Evolutionary conservation across 2,888 invertebrate species (phyloP).

Genomic region (Tipula vernalis): DNA sequence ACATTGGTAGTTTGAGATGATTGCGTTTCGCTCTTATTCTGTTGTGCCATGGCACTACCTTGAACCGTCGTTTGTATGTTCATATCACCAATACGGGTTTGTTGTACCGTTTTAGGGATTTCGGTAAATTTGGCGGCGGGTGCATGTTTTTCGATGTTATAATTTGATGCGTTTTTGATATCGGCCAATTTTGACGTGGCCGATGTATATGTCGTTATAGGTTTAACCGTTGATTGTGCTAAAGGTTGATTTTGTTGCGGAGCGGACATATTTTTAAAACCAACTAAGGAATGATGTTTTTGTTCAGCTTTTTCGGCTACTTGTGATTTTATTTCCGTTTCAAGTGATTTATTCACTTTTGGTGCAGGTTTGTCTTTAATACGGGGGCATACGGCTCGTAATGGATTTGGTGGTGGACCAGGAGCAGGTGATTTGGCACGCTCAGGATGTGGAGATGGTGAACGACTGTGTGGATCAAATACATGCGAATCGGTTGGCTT

Average conservation of each 20-base stretch:
- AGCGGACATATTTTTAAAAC: background rate
- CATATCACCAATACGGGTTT: slow-evolving; percentile 39
- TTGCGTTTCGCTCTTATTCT: slow-evolving; percentile 27
- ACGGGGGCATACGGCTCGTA: slow-evolving; percentile 47
- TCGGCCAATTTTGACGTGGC: background rate
- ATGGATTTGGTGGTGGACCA: slow-evolving; percentile 55
- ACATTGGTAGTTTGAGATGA: slow-evolving; percentile 37
- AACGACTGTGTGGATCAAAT: slow-evolving; percentile 48
- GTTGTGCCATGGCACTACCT: background rate
- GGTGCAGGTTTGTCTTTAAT: slow-evolving; percentile 37
- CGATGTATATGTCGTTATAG: background rate
- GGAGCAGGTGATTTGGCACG: slow-evolving; percentile 56
- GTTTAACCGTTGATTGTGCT: background rate
- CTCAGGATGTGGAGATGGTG: slow-evolving; percentile 53
- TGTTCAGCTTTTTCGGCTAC: background rate
- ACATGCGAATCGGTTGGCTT: slow-evolving; percentile 44
- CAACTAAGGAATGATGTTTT: background rate
- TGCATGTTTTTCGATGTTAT: slow-evolving; percentile 36
- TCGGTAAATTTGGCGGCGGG: slow-evolving; percentile 35
- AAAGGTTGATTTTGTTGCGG: background rate
- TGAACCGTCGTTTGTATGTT: slow-evolving; percentile 26
- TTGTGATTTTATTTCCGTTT: background rate
- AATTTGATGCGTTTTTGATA: slow-evolving; percentile 22
- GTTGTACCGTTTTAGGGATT: slow-evolving; percentile 38
- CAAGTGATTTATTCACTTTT: background rate